Evolutionary conservation across 2,797 vertebrate species (phyloP).

Genomic region (Pyrocephalus nanus): DNA sequence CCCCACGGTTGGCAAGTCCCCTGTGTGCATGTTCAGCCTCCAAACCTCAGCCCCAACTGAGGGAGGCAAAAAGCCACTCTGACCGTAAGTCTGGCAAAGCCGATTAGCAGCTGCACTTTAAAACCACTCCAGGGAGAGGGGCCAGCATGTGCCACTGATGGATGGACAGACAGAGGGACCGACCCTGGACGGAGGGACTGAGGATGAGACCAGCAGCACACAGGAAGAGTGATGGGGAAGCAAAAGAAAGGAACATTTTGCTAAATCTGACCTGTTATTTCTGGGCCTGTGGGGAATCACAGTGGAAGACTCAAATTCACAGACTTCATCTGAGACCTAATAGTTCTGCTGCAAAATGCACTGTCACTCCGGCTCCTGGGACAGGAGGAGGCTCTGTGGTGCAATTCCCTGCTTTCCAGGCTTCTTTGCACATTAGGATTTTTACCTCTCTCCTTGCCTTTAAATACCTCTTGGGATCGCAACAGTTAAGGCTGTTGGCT

Average conservation of each 20-base stretch:
- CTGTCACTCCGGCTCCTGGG: rapidly evolving
- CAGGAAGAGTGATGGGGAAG: not conserved
- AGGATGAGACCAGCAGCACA: not conserved
- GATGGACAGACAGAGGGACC: not conserved
- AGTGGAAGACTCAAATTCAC: not conserved
- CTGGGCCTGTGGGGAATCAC: rapidly evolving
- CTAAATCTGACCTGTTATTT: not conserved
- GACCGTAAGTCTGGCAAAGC: slow-evolving; percentile 89
- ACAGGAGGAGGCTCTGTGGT: not conserved
- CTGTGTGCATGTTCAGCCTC: not conserved
- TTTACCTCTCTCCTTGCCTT: not conserved
- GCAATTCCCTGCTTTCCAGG: not conserved
- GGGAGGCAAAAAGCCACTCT: slow-evolving; percentile 68
- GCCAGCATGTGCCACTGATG: not conserved
- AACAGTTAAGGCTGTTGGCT: slow-evolving; percentile 12
- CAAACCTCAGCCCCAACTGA: slow-evolving; percentile 38
- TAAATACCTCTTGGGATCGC: not conserved
- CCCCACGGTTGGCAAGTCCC: rapidly evolving
- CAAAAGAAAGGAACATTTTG: not conserved
- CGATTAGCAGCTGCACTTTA: slow-evolving; percentile 90
- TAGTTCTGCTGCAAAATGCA: not conserved
- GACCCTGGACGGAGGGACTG: not conserved
- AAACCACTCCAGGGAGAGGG: slow-evolving; percentile 77
- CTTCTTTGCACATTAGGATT: not conserved
- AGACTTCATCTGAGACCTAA: not conserved